phyloP scores from a whole-genome alignment of 2,113 vertebrate species.

The Percina caprodes region DNA sequence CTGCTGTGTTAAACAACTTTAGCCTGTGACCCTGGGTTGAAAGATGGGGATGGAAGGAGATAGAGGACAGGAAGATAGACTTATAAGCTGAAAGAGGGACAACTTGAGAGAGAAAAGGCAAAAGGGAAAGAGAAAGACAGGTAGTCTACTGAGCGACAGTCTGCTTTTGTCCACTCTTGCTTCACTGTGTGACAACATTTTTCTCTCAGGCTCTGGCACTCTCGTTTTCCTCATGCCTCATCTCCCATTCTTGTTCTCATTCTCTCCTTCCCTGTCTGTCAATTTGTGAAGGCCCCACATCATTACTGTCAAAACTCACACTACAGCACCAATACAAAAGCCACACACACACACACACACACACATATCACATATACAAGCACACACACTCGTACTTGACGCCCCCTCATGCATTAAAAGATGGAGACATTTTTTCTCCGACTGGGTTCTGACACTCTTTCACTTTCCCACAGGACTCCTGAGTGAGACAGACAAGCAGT shows the following conservation, averaged over 20 bases:
- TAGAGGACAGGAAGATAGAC: constrained; percentile 8
- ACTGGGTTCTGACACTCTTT: constrained; percentile 61
- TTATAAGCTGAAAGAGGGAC: neutral
- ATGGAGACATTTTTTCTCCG: constrained; percentile 34
- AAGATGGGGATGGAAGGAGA: constrained; percentile 11
- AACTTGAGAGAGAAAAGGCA: constrained; percentile 4
- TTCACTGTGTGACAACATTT: constrained; percentile 19
- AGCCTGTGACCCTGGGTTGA: constrained; percentile 25
- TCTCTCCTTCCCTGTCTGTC: constrained; percentile 54
- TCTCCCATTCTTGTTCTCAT: constrained; percentile 55
- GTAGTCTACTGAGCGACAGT: constrained; percentile 1
- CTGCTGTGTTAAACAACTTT: constrained; percentile 41
- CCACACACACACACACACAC: constrained; percentile 16
- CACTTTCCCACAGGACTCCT: constrained; percentile 59
- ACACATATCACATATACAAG: constrained; percentile 38
- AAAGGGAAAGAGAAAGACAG: constrained; percentile 1
- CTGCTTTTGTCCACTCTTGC: constrained; percentile 28
- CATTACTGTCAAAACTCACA: constrained; percentile 74
- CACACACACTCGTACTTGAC: constrained; percentile 44
- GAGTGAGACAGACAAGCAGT: constrained; percentile 58
- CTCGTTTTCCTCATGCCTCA: constrained; percentile 27
- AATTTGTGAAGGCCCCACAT: constrained; percentile 67
- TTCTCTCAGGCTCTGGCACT: constrained; percentile 24
- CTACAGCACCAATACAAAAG: constrained; percentile 60
- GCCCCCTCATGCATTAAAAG: constrained; percentile 66